Evolutionary conservation across 2,888 invertebrate species (phyloP), one percentile per base, ranked within the genome.

Genomic region (Pomacea canaliculata): DNA sequence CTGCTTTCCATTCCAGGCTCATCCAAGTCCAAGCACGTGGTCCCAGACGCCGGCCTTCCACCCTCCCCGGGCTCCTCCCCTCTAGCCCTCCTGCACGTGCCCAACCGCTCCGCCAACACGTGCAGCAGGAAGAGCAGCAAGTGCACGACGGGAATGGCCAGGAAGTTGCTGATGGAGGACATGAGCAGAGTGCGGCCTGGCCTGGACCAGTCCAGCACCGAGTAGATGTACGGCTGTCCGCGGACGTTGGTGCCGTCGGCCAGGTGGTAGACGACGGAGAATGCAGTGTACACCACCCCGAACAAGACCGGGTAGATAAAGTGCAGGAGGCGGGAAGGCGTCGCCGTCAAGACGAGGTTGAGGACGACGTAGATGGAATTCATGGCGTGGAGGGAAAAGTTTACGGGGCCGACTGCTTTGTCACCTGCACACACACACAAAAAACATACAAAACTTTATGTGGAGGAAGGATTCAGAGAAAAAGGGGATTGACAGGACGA

Each of bases 311-410:
- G 84, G 71, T 89, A 85, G 74, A 85, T 82, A 72, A 88, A 83
- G 77, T 90, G 90, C 16, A 94, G 91, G 65, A 95, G 90, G 51
- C 94, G 93, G 70, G 95, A 91, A 0, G 96, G 96, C 88, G 95
- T 94, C 60, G 94, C 93, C 13, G 94, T 94, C 72, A 96, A 91
- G 76, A 93, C 92, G 69, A 96, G 89, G 91, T 96, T 96, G 8
- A 94, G 80, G 63, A 95, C 88, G 94, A 96, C 95, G 80, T 95
- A 91, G 16, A 94, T 84, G 0, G 95, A 94, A 91, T 96, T 96
- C 80, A 93, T 93, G 18, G 94, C 94, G 89, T 96, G 96, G 10
- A 78, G 76, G 72, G 78, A 63, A 10, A 81, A 49, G 37, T 78
- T 70, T 2, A 80, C 74, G 12, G 77, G 73, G 0, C 76, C 76